Evolutionary conservation across 2,113 vertebrate species (phyloP), one percentile per base, ranked within the genome.

Genomic region (Lucifuga dentata): DNA sequence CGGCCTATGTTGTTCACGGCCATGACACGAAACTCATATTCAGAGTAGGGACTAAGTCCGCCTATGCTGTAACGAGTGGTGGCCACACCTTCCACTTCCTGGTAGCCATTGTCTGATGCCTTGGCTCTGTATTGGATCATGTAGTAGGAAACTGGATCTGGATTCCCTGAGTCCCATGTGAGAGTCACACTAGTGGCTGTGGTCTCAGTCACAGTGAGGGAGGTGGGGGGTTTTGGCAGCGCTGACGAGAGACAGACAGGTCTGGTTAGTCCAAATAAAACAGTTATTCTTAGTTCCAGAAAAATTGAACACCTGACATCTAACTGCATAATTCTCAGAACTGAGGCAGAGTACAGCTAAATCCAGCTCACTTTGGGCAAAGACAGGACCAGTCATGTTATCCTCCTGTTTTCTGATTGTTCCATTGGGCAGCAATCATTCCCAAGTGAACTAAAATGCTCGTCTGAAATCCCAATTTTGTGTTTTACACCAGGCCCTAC

Each of bases 41-140:
- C 96, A 0, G 97, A 98, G 86, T 95, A 97, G 0, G 97, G 97
- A 84, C 96, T 97, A 24, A 98, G 96, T 23, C 97, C 97, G 0
- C 97, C 97, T 2, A 98, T 98, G 88, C 96, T 98, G 76, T 98
- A 98, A 60, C 97, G 95, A 0, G 96, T 98, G 11, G 96, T 97
- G 24, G 97, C 95, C 58, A 98, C 96, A 0, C 96, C 95, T 23
- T 98, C 96, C 51, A 97, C 95, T 72, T 98, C 97, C 84, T 97
- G 95, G 90, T 95, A 98, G 63, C 93, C 91, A 5, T 93, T 92
- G 12, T 97, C 96, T 0, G 83, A 85, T 21, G 93, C 85, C 51
- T 94, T 95, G 50, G 95, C 85, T 46, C 92, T 93, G 90, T 98
- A 98, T 60, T 98, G 97, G 88, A 98, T 97, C 86, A 97, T 95